Percentiles rank a stretch among this genome's conserved stretches.
Evolutionary conservation across 2,113 vertebrate genomes (phyloP).

Genomic region (Perca schrenkii): DNA sequence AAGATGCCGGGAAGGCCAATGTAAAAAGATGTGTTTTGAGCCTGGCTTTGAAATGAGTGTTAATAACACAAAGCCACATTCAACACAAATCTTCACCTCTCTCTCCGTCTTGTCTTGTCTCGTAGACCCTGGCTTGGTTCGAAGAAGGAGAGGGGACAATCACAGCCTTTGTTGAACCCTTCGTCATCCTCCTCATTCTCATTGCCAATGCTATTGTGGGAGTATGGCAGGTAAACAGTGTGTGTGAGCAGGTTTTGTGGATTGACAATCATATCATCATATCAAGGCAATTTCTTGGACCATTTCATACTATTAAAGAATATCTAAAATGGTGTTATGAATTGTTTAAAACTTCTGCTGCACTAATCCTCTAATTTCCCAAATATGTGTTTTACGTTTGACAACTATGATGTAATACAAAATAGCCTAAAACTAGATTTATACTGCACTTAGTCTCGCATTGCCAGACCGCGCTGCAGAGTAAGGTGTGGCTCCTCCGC

Average conservation of each 20-base stretch:
- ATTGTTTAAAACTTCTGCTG: no score
- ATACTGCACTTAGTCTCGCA: no score
- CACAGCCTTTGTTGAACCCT: slow-evolving; percentile 87
- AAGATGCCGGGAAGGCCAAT: no score
- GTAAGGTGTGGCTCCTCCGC: no score
- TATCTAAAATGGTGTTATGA: not conserved
- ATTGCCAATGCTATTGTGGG: slow-evolving; percentile 88
- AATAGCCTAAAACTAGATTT: not conserved
- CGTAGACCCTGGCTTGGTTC: slow-evolving; percentile 86
- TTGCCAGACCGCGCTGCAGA: no score
- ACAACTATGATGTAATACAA: not conserved
- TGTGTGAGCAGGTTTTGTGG: not conserved
- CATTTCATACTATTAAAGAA: not conserved
- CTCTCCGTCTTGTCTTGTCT: slow-evolving; percentile 23
- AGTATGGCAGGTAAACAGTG: slow-evolving; percentile 85
- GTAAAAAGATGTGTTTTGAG: no score
- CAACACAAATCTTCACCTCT: not conserved
- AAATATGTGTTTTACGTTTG: not conserved
- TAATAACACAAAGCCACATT: not conserved
- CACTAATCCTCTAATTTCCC: not conserved
- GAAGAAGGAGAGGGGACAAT: slow-evolving; percentile 87
- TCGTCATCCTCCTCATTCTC: slow-evolving; percentile 89
- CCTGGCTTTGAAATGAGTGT: not conserved
- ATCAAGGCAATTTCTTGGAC: not conserved
- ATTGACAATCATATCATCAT: not conserved